These are phyloP conservation scores for Mythimna loreyi DNA, from an alignment of 2,888 invertebrate genomes.

Conservation along the genomic window DNA sequence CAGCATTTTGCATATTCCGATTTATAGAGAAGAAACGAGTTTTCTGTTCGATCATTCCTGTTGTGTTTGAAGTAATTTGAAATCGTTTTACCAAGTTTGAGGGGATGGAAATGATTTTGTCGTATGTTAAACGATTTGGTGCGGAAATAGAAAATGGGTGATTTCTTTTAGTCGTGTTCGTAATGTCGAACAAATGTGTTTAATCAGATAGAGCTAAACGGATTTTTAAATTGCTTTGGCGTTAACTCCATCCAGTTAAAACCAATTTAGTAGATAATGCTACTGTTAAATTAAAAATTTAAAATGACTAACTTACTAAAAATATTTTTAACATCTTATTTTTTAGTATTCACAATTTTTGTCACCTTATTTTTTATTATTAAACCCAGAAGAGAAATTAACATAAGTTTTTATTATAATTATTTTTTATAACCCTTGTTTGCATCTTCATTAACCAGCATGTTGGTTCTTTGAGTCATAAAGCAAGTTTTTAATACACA, in stretches of 20 bases:
- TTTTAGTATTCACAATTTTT: too few relatives aligned
- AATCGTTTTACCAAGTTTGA: slow-evolving; percentile 58
- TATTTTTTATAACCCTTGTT: slow-evolving; percentile 10
- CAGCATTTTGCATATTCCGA: slow-evolving; percentile 76
- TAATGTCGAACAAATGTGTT: slow-evolving; percentile 22
- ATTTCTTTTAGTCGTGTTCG: slow-evolving; percentile 32
- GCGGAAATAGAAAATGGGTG: slow-evolving; percentile 70
- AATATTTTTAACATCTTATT: neutral
- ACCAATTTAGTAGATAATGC: too few relatives aligned
- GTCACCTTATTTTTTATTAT: neutral
- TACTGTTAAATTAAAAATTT: neutral
- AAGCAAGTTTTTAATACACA: slow-evolving; percentile 32
- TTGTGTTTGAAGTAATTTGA: slow-evolving; percentile 67
- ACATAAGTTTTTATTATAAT: neutral
- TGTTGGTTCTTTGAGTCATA: slow-evolving; percentile 14
- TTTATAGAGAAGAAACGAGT: slow-evolving; percentile 70
- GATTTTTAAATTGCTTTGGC: slow-evolving; percentile 23
- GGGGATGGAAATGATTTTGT: slow-evolving; percentile 65
- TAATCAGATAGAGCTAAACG: slow-evolving; percentile 12
- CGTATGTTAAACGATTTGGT: slow-evolving; percentile 61
- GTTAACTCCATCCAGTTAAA: neutral
- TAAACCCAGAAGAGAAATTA: neutral
- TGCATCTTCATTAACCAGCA: slow-evolving; percentile 6
- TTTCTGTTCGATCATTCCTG: slow-evolving; percentile 60
- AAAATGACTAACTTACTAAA: neutral